Evolutionary conservation across 2,797 vertebrate species (phyloP).

Genomic region (Tragopan temminckii): DNA sequence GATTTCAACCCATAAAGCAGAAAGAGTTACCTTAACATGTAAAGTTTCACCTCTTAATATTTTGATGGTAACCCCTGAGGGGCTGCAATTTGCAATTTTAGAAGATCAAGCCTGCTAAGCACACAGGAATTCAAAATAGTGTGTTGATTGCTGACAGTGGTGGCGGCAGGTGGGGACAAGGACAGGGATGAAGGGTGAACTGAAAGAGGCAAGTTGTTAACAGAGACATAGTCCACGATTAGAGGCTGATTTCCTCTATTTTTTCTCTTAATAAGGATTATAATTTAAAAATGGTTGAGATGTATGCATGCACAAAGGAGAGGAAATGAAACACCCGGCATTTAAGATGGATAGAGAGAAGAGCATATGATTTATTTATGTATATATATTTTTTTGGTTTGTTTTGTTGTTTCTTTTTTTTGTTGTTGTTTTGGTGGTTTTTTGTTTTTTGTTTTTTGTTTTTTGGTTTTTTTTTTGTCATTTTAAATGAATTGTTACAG

Average conservation of each 20-base stretch:
- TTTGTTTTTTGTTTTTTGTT: neutral
- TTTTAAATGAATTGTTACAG: slow-evolving; percentile 65
- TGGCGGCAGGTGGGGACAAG: neutral
- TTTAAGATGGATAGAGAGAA: slow-evolving; percentile 56
- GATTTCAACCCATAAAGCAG: neutral
- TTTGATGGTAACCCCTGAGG: neutral
- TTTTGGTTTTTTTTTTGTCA: neutral
- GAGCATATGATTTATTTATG: slow-evolving; percentile 56
- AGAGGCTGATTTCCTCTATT: neutral
- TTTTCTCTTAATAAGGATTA: neutral
- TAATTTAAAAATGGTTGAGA: neutral
- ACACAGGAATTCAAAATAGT: neutral
- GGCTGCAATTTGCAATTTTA: neutral
- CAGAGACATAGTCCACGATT: neutral
- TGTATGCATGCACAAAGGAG: neutral
- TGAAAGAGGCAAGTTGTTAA: neutral
- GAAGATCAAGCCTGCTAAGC: neutral
- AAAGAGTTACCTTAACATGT: neutral
- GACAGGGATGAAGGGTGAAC: neutral
- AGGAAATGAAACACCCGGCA: slow-evolving; percentile 24
- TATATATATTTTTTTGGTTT: slow-evolving; percentile 5
- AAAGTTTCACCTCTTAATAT: neutral
- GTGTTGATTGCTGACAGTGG: neutral
- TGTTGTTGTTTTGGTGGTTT: no score
- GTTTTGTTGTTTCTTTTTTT: neutral